These are phyloP conservation scores for Ceratosolen solmsi DNA, from an alignment of 1,140 invertebrate species.

Conservation along the genomic window DNA sequence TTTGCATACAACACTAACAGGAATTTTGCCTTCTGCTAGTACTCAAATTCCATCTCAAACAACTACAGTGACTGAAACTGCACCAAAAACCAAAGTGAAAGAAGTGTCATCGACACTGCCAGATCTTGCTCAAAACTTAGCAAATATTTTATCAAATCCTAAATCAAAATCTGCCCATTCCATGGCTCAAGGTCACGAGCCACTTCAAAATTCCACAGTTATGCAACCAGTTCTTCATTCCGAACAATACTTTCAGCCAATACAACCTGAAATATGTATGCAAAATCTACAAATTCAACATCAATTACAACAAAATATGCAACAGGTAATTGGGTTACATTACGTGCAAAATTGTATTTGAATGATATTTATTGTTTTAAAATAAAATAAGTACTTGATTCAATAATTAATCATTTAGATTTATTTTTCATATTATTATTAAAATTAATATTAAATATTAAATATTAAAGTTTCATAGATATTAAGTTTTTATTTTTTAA, in stretches of 20 bases:
- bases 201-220: conserved; percentile 45
- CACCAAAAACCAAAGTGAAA: conserved; percentile 67
- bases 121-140: conserved; percentile 70
- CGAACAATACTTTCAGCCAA: conserved; percentile 68
- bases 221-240: conserved; percentile 59
- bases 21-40: conserved; percentile 26
- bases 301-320: conserved; percentile 59
- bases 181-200: conserved; percentile 59
- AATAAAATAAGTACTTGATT: background rate
- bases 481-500: too few species aligned
- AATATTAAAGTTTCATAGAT: too few species aligned
- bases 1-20: conserved; percentile 31
- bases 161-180: conserved; percentile 68
- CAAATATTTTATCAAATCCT: conserved; percentile 71
- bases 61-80: conserved; percentile 52
- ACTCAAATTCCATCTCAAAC: conserved; percentile 52
- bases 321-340: conserved; percentile 52
- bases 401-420: background rate
- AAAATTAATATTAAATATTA: too few species aligned
- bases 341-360: conserved; percentile 44
- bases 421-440: too few species aligned
- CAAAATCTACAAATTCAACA: conserved; percentile 55
- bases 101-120: conserved; percentile 70
- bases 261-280: conserved; percentile 62
- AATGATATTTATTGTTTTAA: conserved; percentile 42